These are phyloP conservation scores for Eidolon helvum DNA, from an alignment of 2,113 vertebrate species.

Conservation along the genomic window DNA sequence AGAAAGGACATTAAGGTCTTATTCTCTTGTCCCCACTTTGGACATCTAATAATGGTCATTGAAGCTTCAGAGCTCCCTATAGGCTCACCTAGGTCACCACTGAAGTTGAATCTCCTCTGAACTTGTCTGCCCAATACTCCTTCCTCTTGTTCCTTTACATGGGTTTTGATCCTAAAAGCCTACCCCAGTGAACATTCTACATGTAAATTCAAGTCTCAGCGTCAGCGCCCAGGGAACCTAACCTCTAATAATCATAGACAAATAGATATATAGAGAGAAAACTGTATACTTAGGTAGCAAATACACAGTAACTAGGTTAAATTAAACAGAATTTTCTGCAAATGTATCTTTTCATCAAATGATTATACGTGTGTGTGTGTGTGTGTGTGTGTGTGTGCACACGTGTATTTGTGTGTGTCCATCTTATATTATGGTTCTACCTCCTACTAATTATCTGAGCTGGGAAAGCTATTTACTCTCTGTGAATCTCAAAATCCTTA, in stretches of 20 bases:
- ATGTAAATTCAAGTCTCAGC: not conserved
- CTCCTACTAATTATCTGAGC: not conserved
- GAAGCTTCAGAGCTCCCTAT: fast-evolving
- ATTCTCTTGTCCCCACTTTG: not conserved
- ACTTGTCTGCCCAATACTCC: not conserved
- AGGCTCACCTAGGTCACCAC: fast-evolving
- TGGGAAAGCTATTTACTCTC: not conserved
- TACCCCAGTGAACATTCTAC: not conserved
- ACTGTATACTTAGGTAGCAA: not conserved
- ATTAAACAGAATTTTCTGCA: not conserved
- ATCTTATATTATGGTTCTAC: not conserved
- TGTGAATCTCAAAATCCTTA: not conserved
- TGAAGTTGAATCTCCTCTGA: not conserved
- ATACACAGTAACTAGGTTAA: not conserved
- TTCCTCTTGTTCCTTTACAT: not conserved
- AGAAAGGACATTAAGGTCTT: not conserved
- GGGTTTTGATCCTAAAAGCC: not conserved
- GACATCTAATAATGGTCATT: not conserved
- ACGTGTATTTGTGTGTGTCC: no score
- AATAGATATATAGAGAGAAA: not conserved
- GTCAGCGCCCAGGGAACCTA: not conserved
- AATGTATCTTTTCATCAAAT: not conserved
- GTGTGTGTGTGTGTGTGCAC: no score
- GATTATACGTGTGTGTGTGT: no score
- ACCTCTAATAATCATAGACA: not conserved